Conservation (phyloP, 1,140 invertebrate genomes). For the Aphaenogaster rudis region DNA sequence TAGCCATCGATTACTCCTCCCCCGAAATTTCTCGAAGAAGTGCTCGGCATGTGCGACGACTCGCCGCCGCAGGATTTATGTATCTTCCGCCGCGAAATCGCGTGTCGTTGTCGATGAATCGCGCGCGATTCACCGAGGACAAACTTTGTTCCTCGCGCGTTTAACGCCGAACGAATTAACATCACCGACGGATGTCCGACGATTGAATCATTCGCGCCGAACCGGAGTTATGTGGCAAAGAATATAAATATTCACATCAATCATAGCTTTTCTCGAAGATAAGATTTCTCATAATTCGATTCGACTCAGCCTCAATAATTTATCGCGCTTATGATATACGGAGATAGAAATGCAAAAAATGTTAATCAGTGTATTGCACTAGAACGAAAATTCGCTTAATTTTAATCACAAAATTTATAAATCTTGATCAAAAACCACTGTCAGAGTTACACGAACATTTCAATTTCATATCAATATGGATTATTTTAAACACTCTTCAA, state of each 20-base stretch:
- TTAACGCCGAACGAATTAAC: conserved; percentile 24
- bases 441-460: too few relatives aligned
- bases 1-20: conserved; percentile 73
- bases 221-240: background rate
- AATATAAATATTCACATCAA: conserved; percentile 23
- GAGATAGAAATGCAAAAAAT: background rate
- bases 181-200: background rate
- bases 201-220: background rate
- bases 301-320: background rate
- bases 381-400: background rate
- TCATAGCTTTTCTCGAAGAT: background rate
- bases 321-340: conserved; percentile 3
- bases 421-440: too few relatives aligned
- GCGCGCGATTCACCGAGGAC: conserved; percentile 15
- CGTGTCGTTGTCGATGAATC: conserved; percentile 21
- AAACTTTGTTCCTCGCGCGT: conserved; percentile 14
- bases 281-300: background rate
- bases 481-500: too few relatives aligned
- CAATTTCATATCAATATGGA: too few relatives aligned
- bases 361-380: background rate
- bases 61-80: conserved; percentile 51
- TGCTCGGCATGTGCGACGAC: conserved; percentile 11
- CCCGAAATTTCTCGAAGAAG: conserved; percentile 72
- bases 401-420: background rate
- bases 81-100: conserved; percentile 32